Percentiles rank a stretch among this genome's conserved stretches.
These are phyloP conservation scores for Colostygia pectinataria DNA, from an alignment of 2,888 invertebrate genomes.

Conservation along the genomic window DNA sequence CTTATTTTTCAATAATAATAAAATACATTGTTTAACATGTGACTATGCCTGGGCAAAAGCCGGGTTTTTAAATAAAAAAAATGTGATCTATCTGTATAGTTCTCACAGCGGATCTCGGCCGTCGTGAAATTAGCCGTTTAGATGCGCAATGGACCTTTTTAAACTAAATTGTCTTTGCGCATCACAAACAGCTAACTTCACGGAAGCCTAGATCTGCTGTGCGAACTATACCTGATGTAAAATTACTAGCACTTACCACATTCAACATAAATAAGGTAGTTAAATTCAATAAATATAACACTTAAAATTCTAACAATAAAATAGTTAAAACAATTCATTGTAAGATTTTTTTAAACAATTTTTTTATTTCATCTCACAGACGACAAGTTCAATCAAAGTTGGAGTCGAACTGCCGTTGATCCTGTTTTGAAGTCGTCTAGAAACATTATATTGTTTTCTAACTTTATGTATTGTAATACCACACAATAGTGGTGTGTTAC, in stretches of 20 bases:
- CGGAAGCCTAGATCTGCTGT: no score
- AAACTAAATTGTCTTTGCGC: no score
- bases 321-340: conserved; percentile 23
- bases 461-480: conserved; percentile 16
- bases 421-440: conserved; percentile 3
- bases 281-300: conserved; percentile 35
- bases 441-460: conserved; percentile 20
- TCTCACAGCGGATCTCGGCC: no score
- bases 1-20: no score
- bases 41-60: no score
- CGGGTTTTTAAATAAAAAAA: no score
- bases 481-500: conserved; percentile 31
- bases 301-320: conserved; percentile 31
- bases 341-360: not conserved
- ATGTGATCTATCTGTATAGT: no score
- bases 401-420: not conserved
- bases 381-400: conserved; percentile 10
- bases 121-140: no score
- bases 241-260: conserved; percentile 45
- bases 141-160: no score
- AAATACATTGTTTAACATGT: no score
- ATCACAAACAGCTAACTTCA: no score
- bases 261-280: conserved; percentile 34
- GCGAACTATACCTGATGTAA: no score
- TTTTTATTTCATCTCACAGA: conserved; percentile 15